A percentile compares a stretch with the other conserved stretches of the same genome.
Evolutionary conservation across 2,797 vertebrate species (phyloP).

Genomic region (Manis crassicaudata): DNA sequence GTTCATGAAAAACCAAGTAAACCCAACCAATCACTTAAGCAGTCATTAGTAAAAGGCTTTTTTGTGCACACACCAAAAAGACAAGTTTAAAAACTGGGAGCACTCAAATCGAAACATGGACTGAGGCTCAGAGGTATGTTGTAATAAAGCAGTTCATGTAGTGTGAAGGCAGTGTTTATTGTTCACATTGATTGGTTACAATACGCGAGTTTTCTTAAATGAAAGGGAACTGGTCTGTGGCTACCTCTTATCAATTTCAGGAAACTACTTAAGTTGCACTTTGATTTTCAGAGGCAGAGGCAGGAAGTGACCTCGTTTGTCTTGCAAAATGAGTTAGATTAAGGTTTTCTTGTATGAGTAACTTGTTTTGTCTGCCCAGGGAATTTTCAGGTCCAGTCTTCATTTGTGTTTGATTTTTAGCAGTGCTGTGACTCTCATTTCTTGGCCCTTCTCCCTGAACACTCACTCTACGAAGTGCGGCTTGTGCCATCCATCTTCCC

Average conservation of each 20-base stretch:
- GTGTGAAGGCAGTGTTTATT: not conserved
- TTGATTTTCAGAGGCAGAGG: not conserved
- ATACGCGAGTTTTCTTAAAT: not conserved
- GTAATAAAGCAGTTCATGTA: not conserved
- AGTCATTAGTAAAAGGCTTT: not conserved
- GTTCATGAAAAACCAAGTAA: not conserved
- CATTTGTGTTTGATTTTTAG: not conserved
- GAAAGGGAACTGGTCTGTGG: not conserved
- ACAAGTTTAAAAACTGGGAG: not conserved
- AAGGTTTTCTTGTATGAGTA: not conserved
- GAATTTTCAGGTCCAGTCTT: not conserved
- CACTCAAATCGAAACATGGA: no score
- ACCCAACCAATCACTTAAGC: not conserved
- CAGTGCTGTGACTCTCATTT: constrained; percentile 55
- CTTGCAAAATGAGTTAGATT: not conserved
- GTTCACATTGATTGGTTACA: not conserved
- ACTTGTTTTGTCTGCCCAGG: not conserved
- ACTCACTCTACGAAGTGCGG: constrained; percentile 14
- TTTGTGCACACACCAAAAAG: not conserved
- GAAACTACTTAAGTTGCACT: not conserved
- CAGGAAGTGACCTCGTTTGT: not conserved
- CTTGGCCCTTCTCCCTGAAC: constrained; percentile 47
- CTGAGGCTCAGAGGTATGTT: not conserved
- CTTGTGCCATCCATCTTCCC: constrained; percentile 61
- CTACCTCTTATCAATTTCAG: not conserved